Evolutionary conservation across 2,888 invertebrate genomes (phyloP).

Genomic region (Pseudanteris insignis): DNA sequence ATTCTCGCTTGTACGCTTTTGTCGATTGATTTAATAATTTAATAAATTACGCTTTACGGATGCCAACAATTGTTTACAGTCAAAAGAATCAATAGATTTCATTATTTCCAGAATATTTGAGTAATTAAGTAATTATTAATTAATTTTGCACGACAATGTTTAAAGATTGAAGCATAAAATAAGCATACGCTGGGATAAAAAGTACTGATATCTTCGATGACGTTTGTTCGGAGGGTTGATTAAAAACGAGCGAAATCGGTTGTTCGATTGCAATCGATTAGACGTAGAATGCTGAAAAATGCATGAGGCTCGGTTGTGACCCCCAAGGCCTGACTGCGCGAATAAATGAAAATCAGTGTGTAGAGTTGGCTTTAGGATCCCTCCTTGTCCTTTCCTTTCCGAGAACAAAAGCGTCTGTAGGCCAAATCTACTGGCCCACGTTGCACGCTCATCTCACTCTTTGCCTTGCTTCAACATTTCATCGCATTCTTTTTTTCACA

Average conservation of each 20-base stretch:
- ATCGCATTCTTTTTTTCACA: slow-evolving; percentile 22
- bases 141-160: slow-evolving; percentile 4
- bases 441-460: slow-evolving; percentile 22
- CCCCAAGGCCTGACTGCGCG: slow-evolving; percentile 43
- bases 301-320: slow-evolving; percentile 44
- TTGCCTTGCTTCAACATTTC: slow-evolving; percentile 33
- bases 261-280: slow-evolving; percentile 41
- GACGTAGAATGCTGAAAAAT: slow-evolving; percentile 43
- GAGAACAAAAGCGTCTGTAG: slow-evolving; percentile 45
- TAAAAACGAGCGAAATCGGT: not conserved
- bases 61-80: too few species aligned
- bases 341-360: slow-evolving; percentile 45
- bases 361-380: slow-evolving; percentile 24
- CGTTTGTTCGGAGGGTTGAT: too few species aligned
- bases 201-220: too few species aligned
- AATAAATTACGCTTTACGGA: slow-evolving; percentile 12
- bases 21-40: slow-evolving; percentile 27
- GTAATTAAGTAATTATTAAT: too few species aligned
- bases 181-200: not conserved
- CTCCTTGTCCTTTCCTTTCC: slow-evolving; percentile 36
- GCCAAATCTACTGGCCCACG: slow-evolving; percentile 45
- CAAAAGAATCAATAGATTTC: too few species aligned
- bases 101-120: too few species aligned
- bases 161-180: slow-evolving; percentile 1
- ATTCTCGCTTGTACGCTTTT: slow-evolving; percentile 6